Evolutionary conservation across 2,113 vertebrate genomes (phyloP), one percentile per base, ranked within the genome.

Genomic region (Bostrychus sinensis): DNA sequence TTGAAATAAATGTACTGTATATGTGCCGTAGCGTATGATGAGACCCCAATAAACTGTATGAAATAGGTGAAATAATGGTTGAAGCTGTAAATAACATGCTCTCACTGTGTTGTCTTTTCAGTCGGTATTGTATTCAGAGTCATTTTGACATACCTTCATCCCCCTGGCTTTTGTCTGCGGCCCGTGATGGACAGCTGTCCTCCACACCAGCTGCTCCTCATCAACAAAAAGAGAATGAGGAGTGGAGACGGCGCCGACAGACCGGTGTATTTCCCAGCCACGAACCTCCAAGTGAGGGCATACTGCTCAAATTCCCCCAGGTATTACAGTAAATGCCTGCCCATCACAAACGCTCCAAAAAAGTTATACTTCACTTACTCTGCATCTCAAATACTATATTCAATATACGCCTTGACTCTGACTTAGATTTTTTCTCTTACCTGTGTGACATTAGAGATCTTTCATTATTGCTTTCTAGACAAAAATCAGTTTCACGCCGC

Each of bases 221-320:
- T 6, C 76, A 56, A 17, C 70, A 2, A 57, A 37, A 16, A 46
- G 69, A 82, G n/a, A 43, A 34, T 50, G 77, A 75, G 20, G 84
- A 81, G 0, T 81, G 73, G 81, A 83, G 86, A 53, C 14, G 9
- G 54, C 81, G 82, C 64, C 66, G 84, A 32, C 88, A 89, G 80
- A 75, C 77, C 0, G 74, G 64, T 6, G 7, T 28, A 7, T 66
- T 73, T 51, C 60, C 81, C 13, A 63, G 66, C 55, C 60, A 26
- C 14, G 77, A 68, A 1, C 70, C 80, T 17, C 72, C 78, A 22
- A 70, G 86, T 56, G 75, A 83, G 26, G 93, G 92, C 22, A 50
- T 92, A 16, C 86, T 90, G 50, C 86, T 97, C 69, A 90, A 94
- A 83, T 87, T 81, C 0, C 91, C 91, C 1, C 94, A 95, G 95